Evolutionary conservation across 1,140 invertebrate species (phyloP), one percentile per base, ranked within the genome.

Genomic region (Globodera ellingtonae): DNA sequence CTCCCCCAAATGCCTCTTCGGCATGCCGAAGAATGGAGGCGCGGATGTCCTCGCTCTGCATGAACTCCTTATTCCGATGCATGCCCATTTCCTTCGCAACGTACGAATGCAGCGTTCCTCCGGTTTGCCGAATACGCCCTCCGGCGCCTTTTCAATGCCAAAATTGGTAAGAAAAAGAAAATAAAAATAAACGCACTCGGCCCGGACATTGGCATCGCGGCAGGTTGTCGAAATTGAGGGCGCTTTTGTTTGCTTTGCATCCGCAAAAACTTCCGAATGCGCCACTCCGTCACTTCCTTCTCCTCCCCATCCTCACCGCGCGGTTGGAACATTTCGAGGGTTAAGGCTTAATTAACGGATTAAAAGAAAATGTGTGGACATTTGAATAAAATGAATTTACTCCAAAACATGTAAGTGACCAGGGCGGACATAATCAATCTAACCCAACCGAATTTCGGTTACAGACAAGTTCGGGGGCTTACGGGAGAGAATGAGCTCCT

Each of bases 1-100:
- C 44, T 44, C 46, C 3, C 21, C 3, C 21, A 44, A 21, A 85
- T 50, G 65, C 84, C 48, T 96, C 95, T 90, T 98, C 96, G 0
- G 97, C 97, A 91, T 94, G 97, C 83, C 95, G 94, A n/a, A 99
- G 91, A 86, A 99, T 97, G 7, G 96, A 96, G 86, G 96, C 95
- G 75, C 97, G 92, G 0, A 97, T 96, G 92, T 99, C 96, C 86
- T 97, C 94, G 90, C 98, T 96, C 86, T 97, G 95, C 84, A 97
- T 94, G 75, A 89, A 89, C 24, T 97, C 94, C 78, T 94, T 92
- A 87, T 98, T 98, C 78, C 89, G 85, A 83, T 94, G 94, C 3
- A 96, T 90, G 0, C 96, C 97, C 44, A 99, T 91, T 89, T 98
- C 96, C 78, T 96, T 92, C 70, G 98, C 98, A 44, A 99, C 96